Evolutionary conservation across 2,113 vertebrate genomes (phyloP), one percentile per base, ranked within the genome.

Genomic region (Columba livia): DNA sequence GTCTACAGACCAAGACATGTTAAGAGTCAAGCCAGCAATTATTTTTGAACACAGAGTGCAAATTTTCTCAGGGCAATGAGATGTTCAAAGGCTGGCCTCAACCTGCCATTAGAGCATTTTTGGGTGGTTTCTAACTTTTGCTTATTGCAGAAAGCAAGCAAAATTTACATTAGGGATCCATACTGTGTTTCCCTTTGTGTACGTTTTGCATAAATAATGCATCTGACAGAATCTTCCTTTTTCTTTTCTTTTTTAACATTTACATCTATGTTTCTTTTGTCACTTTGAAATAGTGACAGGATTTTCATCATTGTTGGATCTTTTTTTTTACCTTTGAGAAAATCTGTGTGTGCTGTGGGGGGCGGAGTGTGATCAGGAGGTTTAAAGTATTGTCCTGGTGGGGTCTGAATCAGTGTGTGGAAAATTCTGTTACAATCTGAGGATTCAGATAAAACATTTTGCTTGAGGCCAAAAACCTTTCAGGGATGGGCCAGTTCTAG

Each of bases 21-120:
- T 84, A 87, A 69, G 72, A 81, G 67, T 58, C 65, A 81, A 40
- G 38, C 57, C 84, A 85, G 79, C 54, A 96, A 94, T 95, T 96
- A 95, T 61, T 90, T 90, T 90, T 72, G 36, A 93, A 85, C 21
- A 40, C 56, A 72, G 50, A 93, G 90, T 26, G 54, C 73, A 79
- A 88, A 92, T 90, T 94, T 95, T 95, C 86, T 90, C 70, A 90
- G 65, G 88, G 88, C 90, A 96, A 60, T 67, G 25, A 90, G 31
- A 36, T 72, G 53, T 88, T 93, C 48, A 96, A 90, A 90, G 66
- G 29, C 77, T 96, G 90, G 83, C 62, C 78, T 81, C 47, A 93
- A 85, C 86, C 73, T 89, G 88, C 80, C 54, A 77, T 81, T 75
- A 89, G 21, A 75, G 31, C 44, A 90, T 60, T 92, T 92, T 69